Evolutionary conservation across 2,888 invertebrate species (phyloP).

Genomic region (Eupithecia insigniata): DNA sequence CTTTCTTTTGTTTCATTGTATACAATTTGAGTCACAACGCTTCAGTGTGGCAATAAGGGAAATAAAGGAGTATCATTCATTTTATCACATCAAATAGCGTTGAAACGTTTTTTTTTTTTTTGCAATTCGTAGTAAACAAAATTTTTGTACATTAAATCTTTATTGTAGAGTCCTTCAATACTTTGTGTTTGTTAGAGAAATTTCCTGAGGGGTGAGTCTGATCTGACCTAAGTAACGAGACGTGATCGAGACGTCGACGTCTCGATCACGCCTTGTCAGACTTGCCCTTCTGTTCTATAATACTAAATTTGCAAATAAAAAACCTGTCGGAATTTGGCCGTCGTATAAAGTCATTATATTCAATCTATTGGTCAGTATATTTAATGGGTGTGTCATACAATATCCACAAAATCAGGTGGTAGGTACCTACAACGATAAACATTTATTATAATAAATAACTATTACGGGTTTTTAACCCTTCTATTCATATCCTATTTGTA

Average conservation of each 20-base stretch:
- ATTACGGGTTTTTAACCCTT: background rate
- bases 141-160: background rate
- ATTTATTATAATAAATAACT: too few relatives aligned
- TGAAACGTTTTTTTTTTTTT: background rate
- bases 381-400: conserved; percentile 24
- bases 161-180: background rate
- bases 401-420: conserved; percentile 12
- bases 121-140: background rate
- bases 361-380: conserved; percentile 14
- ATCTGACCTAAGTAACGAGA: too few relatives aligned
- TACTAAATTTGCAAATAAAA: conserved; percentile 5
- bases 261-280: too few relatives aligned
- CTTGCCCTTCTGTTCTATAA: too few relatives aligned
- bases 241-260: too few relatives aligned
- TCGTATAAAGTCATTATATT: conserved; percentile 27
- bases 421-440: background rate
- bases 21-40: background rate
- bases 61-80: background rate
- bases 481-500: too few relatives aligned
- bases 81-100: background rate
- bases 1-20: background rate
- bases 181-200: background rate
- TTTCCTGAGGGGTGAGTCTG: too few relatives aligned
- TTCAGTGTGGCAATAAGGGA: background rate
- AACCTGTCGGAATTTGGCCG: conserved; percentile 18